Base-by-base conservation (phyloP, 2,113 vertebrate species). In the Empidonax traillii region DNA sequence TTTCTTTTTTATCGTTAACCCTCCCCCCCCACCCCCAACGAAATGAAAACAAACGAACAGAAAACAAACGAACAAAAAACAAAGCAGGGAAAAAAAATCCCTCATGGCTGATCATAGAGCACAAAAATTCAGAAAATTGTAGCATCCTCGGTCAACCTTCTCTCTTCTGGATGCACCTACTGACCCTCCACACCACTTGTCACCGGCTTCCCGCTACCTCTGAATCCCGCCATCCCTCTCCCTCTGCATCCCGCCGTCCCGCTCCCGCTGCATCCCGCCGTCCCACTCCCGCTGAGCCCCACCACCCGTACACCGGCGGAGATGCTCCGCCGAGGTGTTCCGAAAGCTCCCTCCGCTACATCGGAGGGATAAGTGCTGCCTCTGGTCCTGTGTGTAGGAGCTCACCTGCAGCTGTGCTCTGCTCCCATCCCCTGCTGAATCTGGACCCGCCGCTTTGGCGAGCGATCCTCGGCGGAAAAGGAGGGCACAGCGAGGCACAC, bases 371-470 rank as follows among this genome's bases (percentile, higher is more conserved):
- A 2, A 8, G 16, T 0, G 24, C 23, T 24, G 18, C 8, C 14
- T n/a, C 33, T 10, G 8, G 3, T 2, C 2, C 6, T 10, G 14
- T 0, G 13, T 1, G 3, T 0, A 6, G 6, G 74, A 3, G n/a
- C 49, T 46, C 83, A 19, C 65, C 87, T 14, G 74, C 3, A 16
- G 33, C 35, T 14, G 5, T 0, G 49, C 47, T 21, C 53, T 2
- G 13, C 77, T 62, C 24, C 51, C 28, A 3, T 4, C 33, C 39
- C 0, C 61, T 5, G 0, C 53, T 3, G 21, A 1, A 0, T 8
- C 6, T 22, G 7, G 14, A 24, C 5, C 28, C 0, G 25, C 6
- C 4, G 25, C 55, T 51, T 2, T 0, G 21, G 1, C 46, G 2
- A 6, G 74, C 4, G 1, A 6, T 1, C 9, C 6, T 1, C 3